These are phyloP conservation scores for Oceanites oceanicus DNA, from an alignment of 2,113 vertebrate genomes.

Conservation along the genomic window DNA sequence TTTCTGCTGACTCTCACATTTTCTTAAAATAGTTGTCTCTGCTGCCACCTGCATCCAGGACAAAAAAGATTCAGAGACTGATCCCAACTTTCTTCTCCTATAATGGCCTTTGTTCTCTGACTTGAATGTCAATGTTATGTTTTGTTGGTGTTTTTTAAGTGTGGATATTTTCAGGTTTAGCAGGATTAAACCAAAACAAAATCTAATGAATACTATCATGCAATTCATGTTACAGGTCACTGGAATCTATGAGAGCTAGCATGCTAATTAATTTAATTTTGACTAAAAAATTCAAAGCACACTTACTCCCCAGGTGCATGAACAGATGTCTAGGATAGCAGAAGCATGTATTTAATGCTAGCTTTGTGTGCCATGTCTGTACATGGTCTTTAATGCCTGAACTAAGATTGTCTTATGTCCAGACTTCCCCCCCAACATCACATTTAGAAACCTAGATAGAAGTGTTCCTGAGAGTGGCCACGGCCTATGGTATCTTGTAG, in stretches of 20 bases:
- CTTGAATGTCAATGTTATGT: neutral
- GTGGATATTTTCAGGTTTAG: neutral
- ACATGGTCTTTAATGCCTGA: neutral
- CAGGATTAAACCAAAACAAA: neutral
- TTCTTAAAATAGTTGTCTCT: neutral
- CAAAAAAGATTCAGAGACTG: neutral
- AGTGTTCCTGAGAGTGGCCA: neutral
- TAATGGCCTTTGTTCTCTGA: neutral
- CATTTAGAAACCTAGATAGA: neutral
- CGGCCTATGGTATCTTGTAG: neutral
- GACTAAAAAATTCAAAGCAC: neutral
- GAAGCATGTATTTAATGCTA: neutral
- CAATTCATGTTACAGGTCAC: neutral
- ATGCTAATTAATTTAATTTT: neutral
- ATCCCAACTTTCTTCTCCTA: neutral
- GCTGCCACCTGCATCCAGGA: neutral
- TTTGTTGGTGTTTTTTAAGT: neutral
- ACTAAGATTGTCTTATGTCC: neutral
- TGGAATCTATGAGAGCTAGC: neutral
- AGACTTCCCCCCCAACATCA: neutral
- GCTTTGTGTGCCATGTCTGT: neutral
- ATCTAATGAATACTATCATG: neutral
- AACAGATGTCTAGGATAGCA: neutral
- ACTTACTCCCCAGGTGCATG: neutral
- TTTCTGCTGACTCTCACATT: neutral